These are phyloP conservation scores for Periophthalmus magnuspinnatus DNA, from an alignment of 2,797 vertebrate genomes.

Conservation along the genomic window DNA sequence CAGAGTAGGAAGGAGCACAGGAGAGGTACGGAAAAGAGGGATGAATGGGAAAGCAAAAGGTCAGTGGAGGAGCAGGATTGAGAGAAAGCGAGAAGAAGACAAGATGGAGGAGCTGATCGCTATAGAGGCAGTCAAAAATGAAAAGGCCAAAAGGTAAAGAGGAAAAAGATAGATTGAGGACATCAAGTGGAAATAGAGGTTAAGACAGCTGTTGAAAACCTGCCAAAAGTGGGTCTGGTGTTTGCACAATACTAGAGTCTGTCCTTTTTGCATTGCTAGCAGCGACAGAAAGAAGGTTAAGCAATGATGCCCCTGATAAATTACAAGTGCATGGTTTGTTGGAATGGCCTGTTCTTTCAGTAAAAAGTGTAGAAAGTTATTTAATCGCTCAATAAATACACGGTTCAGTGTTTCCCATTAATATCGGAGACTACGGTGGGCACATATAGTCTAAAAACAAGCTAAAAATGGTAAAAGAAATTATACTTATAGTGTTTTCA, in stretches of 20 bases:
- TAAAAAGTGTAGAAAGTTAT: neutral
- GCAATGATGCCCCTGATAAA: neutral
- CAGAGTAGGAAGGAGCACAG: constrained; percentile 64
- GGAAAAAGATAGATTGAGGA: constrained; percentile 64
- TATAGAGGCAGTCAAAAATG: constrained; percentile 63
- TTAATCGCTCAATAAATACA: too few relatives aligned
- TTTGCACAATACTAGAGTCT: constrained; percentile 52
- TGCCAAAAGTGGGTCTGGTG: constrained; percentile 33
- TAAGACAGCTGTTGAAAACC: constrained; percentile 32
- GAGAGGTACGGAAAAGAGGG: constrained; percentile 56
- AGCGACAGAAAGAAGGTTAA: constrained; percentile 33
- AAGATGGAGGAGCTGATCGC: constrained; percentile 65
- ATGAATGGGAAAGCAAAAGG: constrained; percentile 70
- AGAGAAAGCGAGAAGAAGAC: constrained; percentile 60
- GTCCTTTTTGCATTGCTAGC: constrained; percentile 47
- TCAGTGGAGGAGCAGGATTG: constrained; percentile 62
- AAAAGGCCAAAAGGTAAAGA: constrained; percentile 72
- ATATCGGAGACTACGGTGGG: too few relatives aligned
- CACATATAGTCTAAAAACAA: too few relatives aligned
- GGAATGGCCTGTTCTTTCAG: neutral
- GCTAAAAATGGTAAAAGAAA: too few relatives aligned
- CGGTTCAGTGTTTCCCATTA: too few relatives aligned
- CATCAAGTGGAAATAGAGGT: constrained; percentile 42
- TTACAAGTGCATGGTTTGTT: neutral
- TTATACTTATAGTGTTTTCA: too few relatives aligned